Evolutionary conservation across 2,797 vertebrate species (phyloP), one percentile per base, ranked within the genome.

Genomic region (Syndactyla subalaris): DNA sequence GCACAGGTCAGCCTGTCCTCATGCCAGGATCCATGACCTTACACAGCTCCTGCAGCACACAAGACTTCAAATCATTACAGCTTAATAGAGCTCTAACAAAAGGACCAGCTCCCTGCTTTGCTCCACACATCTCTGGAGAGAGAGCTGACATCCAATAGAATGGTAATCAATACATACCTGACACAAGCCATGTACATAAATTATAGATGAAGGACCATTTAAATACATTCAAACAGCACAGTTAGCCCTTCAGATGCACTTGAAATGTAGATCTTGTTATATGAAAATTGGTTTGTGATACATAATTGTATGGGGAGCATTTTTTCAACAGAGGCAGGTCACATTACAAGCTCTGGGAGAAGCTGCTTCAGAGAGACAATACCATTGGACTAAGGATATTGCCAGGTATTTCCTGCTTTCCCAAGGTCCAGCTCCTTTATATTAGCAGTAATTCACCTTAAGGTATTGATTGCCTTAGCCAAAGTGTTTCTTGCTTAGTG

Each of bases 161-260:
- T 45, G 61, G 78, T 48, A 85, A 96, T 97, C 94, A 85, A 95
- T 96, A 94, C 52, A 22, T 22, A 88, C 43, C 89, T 83, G 81
- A 92, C 84, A 94, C 87, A 55, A 89, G 49, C 23, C 15, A 87
- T 65, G 61, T 32, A 76, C 49, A 41, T 93, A 82, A 91, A 91
- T 85, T 91, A 94, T 65, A 95, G 61, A 79, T 83, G 72, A 93
- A 94, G 68, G 68, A 74, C 85, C 76, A 93, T 88, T 94, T 89
- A 77, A 87, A 92, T 83, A 89, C 78, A 88, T 93, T 88, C 54
- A 88, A 94, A 79, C 52, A 79, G 39, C 46, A 41, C 41, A 83
- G n/a, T 45, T 36, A 93, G 68, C 61, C 91, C 58, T 93, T 92
- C 77, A 80, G 54, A 83, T 75, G 68, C 65, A 75, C 78, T 92